These are phyloP conservation scores for Octonoba sinensis DNA, from an alignment of 2,888 invertebrate species.

Conservation along the genomic window DNA sequence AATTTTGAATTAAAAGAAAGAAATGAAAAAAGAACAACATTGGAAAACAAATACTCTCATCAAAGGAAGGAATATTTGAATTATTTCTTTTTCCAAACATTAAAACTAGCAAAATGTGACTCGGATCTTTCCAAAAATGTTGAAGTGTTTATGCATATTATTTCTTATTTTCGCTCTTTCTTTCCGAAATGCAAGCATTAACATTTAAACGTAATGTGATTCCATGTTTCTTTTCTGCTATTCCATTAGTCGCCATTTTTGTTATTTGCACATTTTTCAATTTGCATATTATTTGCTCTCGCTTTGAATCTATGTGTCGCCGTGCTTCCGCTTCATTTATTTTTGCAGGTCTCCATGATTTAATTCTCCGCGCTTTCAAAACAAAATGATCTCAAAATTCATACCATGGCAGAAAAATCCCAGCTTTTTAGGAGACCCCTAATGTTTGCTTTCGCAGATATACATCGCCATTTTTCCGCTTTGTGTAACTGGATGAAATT, in stretches of 20 bases:
- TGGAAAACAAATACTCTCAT: too few relatives aligned
- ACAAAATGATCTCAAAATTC: slow-evolving; percentile 33
- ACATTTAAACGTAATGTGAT: slow-evolving; percentile 42
- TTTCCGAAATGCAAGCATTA: slow-evolving; percentile 14
- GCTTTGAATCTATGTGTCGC: too few relatives aligned
- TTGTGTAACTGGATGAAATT: slow-evolving; percentile 32
- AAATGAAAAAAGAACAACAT: too few relatives aligned
- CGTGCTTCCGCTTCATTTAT: background rate
- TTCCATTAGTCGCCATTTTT: slow-evolving; percentile 6
- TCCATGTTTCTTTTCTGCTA: slow-evolving; percentile 13
- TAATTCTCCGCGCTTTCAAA: slow-evolving; percentile 35
- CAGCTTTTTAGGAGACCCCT: background rate
- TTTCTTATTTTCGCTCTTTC: slow-evolving; percentile 16
- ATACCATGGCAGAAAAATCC: slow-evolving; percentile 3
- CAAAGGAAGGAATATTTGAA: too few relatives aligned
- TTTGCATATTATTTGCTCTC: slow-evolving; percentile 45
- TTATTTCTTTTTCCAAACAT: too few relatives aligned
- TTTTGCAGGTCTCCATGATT: slow-evolving; percentile 21
- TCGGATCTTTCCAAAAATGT: too few relatives aligned
- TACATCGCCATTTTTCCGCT: slow-evolving; percentile 25
- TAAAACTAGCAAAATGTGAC: too few relatives aligned
- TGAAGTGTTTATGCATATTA: background rate
- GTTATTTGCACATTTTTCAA: slow-evolving; percentile 40
- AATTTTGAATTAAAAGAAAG: too few relatives aligned
- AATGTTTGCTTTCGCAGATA: background rate